Base-by-base conservation (phyloP, 1,140 invertebrate genomes). In the Tetragonula clypearis region DNA sequence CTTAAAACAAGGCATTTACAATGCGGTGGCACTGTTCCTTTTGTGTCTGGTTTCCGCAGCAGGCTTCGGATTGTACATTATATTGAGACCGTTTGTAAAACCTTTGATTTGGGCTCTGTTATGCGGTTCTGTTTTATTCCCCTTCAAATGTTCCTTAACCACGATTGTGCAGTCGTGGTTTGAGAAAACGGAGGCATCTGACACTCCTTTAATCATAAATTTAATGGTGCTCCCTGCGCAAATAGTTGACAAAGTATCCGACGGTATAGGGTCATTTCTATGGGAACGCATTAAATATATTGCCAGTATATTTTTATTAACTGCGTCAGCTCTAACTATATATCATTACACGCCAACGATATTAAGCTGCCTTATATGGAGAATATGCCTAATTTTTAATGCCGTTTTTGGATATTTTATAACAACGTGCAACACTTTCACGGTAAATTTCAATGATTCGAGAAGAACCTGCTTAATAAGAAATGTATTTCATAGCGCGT, bases 41-140 rank as follows among this genome's bases (percentile, higher is more conserved):
- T 92, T 98, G 78, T 95, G 96, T 60, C 92, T 97, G 68, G 96
- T 96, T 87, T 96, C 96, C 90, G 96, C 96, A 3, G 97, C 97
- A 19, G 95, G 96, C 49, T 97, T 97, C 90, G 97, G 98, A 9
- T 96, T 99, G 23, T 99, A 98, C 92, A 96, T 97, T 85, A 97
- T 98, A 73, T 94, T 99, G 11, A 97, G 98, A 92, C 98, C 98
- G 1, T 99, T 99, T 94, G 96, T 99, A 26, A 97, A 98, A 90
- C 98, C 99, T 1, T 92, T 99, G 58, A 96, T 99, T 83, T 99
- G 99, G 99, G 98, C 99, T 9, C 94, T 99, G 72, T 94, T 99
- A 23, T 98, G 98, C 93, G 98, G 98, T 21, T 98, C 98, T 15
- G 97, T 98, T 60, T 95, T 99, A 49, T 97, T 98, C 94, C 98